Base-by-base conservation (phyloP, 2,797 vertebrate species). In the Champsocephalus gunnari region DNA sequence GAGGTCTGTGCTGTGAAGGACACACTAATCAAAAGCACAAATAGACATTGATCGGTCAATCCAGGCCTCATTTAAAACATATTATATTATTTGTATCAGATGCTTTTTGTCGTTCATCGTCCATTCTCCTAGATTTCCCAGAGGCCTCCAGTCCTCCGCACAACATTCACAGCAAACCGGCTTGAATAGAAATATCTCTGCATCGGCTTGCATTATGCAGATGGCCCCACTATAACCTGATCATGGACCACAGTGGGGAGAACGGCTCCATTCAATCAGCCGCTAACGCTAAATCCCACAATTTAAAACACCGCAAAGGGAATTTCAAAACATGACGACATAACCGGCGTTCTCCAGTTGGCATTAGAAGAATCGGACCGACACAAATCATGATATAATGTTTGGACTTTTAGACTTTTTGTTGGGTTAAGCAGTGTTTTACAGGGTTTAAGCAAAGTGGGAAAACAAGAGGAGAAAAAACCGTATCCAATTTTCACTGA, bases 111-210 rank as follows among this genome's bases (percentile, higher is more conserved):
- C 65, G 62, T 61, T 74, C 60, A 57, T 79, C 66, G 60, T 43
- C 21, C 19, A 11, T 66, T 62, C 49, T 66, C 44, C 38, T 53
- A 48, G 62, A 77, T 73, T 71, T 71, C 62, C 69, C 64, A 0
- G 57, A 48, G 61, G 75, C 47, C 28, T 16, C 64, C 2, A 7
- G 17, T 62, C 54, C 12, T 71, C 72, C 70, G 57, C 71, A 53
- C 16, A 74, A 49, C 66, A 47, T 60, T 59, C 28, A 28, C 28
- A 28, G 5, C 28, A 28, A 28, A 28, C 72, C 67, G 48, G 67
- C 81, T 77, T 83, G 53, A 83, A 80, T 83, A 55, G 71, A 81
- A 81, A 85, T 5, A 73, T 73, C 56, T 74, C 63, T 50, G 55
- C 65, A 68, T 50, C 19, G 1, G 58, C 61, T 66, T 66, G 66